phyloP scores from a whole-genome alignment of 2,888 invertebrate species.

The Brachyptera putata region DNA sequence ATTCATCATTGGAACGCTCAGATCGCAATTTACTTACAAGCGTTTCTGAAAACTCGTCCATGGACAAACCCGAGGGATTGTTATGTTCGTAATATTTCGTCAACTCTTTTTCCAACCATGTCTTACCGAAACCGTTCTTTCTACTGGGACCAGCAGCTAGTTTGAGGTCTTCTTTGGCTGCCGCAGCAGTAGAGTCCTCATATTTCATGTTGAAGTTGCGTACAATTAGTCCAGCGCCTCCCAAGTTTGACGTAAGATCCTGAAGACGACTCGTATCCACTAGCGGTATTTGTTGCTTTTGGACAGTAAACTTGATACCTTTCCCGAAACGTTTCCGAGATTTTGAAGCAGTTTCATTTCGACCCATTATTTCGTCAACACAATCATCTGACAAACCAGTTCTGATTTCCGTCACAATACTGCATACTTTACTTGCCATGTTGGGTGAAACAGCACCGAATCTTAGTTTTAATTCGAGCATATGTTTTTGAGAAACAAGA shows the following conservation, averaged over 20 bases:
- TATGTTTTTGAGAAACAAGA: constrained; percentile 55
- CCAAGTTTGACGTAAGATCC: constrained; percentile 40
- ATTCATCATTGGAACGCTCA: constrained; percentile 58
- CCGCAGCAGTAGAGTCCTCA: constrained; percentile 34
- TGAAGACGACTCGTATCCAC: constrained; percentile 46
- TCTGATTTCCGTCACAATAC: constrained; percentile 42
- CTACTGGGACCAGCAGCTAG: constrained; percentile 21
- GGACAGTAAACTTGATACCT: constrained; percentile 19
- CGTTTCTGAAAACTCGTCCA: constrained; percentile 56
- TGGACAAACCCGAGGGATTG: constrained; percentile 48
- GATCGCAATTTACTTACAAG: constrained; percentile 59
- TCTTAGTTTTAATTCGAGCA: constrained; percentile 53
- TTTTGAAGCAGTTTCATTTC: neutral
- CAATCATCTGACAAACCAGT: constrained; percentile 41
- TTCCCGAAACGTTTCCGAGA: constrained; percentile 22
- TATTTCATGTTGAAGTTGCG: constrained; percentile 53
- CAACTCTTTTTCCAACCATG: constrained; percentile 53
- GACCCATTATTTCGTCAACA: constrained; percentile 45
- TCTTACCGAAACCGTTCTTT: constrained; percentile 47
- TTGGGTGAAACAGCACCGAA: constrained; percentile 55
- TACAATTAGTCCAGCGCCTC: constrained; percentile 38
- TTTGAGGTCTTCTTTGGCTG: constrained; percentile 18
- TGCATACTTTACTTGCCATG: constrained; percentile 55
- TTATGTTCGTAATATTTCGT: constrained; percentile 48
- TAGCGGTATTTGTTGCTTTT: constrained; percentile 36